A percentile compares a stretch with the other conserved stretches of the same genome.
Evolutionary conservation across 2,113 vertebrate species (phyloP).

Genomic region (Alligator sinensis): DNA sequence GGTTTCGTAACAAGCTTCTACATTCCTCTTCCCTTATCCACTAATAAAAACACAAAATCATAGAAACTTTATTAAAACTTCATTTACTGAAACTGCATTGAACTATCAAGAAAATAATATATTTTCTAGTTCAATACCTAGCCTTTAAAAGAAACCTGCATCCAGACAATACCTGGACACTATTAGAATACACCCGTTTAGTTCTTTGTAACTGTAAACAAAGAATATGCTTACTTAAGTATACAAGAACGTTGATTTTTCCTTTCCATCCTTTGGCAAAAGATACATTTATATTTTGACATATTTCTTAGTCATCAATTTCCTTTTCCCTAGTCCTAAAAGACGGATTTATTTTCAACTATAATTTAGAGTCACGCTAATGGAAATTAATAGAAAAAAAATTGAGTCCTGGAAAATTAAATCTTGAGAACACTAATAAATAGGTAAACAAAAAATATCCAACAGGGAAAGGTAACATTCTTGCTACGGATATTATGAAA

Average conservation of each 20-base stretch:
- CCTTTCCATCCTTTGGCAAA: background rate
- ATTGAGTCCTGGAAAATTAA: conserved; percentile 59
- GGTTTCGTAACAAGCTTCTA: background rate
- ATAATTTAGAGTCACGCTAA: conserved; percentile 45
- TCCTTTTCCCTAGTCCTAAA: conserved; percentile 32
- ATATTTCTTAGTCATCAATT: conserved; percentile 31
- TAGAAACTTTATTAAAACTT: background rate
- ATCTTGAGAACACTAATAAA: conserved; percentile 62
- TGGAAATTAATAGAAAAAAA: conserved; percentile 13
- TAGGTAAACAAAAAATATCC: conserved; percentile 48
- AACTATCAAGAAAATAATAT: conserved; percentile 13
- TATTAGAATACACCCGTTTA: background rate
- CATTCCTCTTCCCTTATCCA: background rate
- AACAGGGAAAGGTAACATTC: conserved; percentile 38
- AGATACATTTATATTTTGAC: background rate
- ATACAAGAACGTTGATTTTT: conserved; percentile 28
- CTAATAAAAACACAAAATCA: background rate
- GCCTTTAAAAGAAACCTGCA: conserved; percentile 5
- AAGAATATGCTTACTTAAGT: background rate
- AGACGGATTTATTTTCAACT: conserved; percentile 62
- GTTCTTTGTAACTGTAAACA: background rate
- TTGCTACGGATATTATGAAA: conserved; percentile 49
- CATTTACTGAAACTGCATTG: background rate
- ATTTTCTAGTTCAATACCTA: background rate
- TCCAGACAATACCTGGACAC: background rate